Base-by-base conservation (phyloP, 1,140 invertebrate genomes). In the Sitobion miscanthi region DNA sequence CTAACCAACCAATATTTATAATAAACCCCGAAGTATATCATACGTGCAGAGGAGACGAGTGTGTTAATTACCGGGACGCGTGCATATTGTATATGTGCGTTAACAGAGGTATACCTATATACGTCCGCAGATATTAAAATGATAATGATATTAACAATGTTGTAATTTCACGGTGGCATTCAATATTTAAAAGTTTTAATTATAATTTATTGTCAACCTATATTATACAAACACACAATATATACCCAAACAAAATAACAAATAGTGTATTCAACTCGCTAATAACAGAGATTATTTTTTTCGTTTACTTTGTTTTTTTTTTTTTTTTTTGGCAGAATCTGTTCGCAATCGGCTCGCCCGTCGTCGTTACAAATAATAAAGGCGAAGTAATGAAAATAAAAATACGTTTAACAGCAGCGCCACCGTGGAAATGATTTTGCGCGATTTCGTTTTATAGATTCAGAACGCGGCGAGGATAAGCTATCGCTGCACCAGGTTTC, bases 381-480 rank as follows among this genome's bases (percentile, higher is more conserved):
- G 30, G 11, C 2, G 20, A n/a, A n/a, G 11, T 17, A 77, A 77
- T n/a, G 62, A 77, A 77, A 77, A 77, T n/a, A n/a, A 77, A 77
- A n/a, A n/a, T n/a, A 77, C 62, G 5, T 77, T n/a, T 77, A 77
- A n/a, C 30, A 17, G 30, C 25, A 69, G 14, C 30, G 11, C 62
- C 30, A 30, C 30, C 4, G 62, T 6, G 62, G 30, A 42, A 57
- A 89, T 42, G 0, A 89, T 57, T 57, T 38, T 20, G 6, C 6
- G 21, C 47, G 47, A 38, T 89, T 89, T 89, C 5, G 25, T 54
- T 89, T 77, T 77, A 25, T 42, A 89, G 49, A 89, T 89, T 89
- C 52, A 35, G 23, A 89, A 89, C 52, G 35, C 52, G 38, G 8
- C 30, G 49, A 54, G 52, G 49, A 57, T 54, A 89, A 54, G n/a